These are phyloP conservation scores for Corythornis cristatus DNA, from an alignment of 2,113 vertebrate species.

Conservation along the genomic window DNA sequence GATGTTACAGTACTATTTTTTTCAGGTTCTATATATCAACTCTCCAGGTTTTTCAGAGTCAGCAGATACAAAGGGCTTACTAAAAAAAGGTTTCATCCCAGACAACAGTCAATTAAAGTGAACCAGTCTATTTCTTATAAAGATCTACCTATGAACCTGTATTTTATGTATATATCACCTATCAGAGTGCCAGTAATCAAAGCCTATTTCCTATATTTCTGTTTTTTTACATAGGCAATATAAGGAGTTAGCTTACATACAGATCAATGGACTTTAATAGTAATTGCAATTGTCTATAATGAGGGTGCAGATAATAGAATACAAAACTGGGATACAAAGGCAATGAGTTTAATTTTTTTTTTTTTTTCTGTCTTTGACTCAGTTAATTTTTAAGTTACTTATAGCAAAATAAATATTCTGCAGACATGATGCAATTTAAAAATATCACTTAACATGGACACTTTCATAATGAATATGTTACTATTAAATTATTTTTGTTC, in stretches of 20 bases:
- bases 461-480: neutral
- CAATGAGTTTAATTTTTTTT: neutral
- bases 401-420: slow-evolving; percentile 15
- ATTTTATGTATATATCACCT: neutral
- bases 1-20: neutral
- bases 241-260: neutral
- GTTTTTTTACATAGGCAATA: neutral
- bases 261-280: neutral
- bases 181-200: neutral
- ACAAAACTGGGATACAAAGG: neutral
- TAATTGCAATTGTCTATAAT: neutral
- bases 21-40: neutral
- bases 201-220: neutral
- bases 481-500: slow-evolving; percentile 17
- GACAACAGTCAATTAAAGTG: neutral
- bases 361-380: neutral
- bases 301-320: neutral
- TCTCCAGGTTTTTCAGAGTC: neutral
- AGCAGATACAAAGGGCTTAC: neutral
- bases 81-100: neutral
- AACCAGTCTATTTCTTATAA: neutral
- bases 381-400: neutral
- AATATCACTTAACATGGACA: neutral
- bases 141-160: neutral
- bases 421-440: neutral